These are phyloP conservation scores for Digitonthophagus gazella DNA, from an alignment of 2,888 invertebrate species.

Conservation along the genomic window DNA sequence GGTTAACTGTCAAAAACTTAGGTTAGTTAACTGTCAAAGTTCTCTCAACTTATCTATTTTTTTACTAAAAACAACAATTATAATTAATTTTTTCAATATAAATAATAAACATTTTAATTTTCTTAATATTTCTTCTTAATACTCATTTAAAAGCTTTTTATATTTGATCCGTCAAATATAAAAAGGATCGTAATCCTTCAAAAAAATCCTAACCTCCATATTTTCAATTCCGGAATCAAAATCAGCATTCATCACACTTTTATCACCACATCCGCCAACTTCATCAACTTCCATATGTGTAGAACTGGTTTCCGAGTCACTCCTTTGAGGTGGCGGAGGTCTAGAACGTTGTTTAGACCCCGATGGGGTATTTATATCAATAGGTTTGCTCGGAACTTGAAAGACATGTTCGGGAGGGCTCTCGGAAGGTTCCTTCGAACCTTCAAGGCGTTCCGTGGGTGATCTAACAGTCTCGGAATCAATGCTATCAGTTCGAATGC, in stretches of 20 bases:
- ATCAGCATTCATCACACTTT: conserved; percentile 55
- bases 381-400: conserved; percentile 48
- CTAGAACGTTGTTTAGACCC: conserved; percentile 40
- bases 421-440: conserved; percentile 19
- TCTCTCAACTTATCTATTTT: too few relatives aligned
- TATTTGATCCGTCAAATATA: background rate
- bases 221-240: conserved; percentile 73
- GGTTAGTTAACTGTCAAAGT: too few relatives aligned
- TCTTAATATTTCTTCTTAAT: too few relatives aligned
- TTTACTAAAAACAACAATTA: too few relatives aligned
- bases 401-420: conserved; percentile 40
- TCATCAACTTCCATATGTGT: conserved; percentile 62
- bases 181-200: background rate
- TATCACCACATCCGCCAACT: conserved; percentile 48
- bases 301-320: conserved; percentile 52
- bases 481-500: conserved; percentile 17
- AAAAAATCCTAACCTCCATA: conserved; percentile 60
- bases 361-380: conserved; percentile 45
- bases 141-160: conserved; percentile 3
- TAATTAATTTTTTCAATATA: too few relatives aligned
- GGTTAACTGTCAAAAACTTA: too few relatives aligned
- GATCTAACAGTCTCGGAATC: conserved; percentile 35
- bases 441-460: conserved; percentile 26
- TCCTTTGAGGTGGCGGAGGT: conserved; percentile 44
- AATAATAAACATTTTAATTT: too few relatives aligned